These are phyloP conservation scores for Girardinichthys multiradiatus DNA, from an alignment of 2,113 vertebrate genomes.

Conservation along the genomic window DNA sequence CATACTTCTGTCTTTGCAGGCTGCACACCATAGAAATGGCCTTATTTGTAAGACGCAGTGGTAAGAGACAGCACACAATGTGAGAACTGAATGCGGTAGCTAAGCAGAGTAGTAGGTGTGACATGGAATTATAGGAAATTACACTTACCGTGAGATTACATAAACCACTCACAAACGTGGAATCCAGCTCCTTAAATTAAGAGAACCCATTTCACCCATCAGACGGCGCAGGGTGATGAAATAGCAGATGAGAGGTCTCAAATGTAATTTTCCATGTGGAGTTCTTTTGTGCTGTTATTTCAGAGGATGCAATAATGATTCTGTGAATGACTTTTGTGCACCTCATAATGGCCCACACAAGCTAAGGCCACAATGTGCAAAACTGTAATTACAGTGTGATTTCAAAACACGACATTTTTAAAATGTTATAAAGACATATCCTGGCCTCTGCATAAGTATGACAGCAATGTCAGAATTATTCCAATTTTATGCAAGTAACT, in stretches of 20 bases:
- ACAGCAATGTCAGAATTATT: constrained; percentile 73
- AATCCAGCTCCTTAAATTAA: constrained; percentile 85
- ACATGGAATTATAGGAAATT: constrained; percentile 82
- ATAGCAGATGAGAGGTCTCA: constrained; percentile 82
- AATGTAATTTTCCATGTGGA: constrained; percentile 84
- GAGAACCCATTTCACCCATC: constrained; percentile 83
- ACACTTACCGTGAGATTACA: constrained; percentile 82
- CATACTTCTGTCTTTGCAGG: constrained; percentile 82
- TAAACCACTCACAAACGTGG: constrained; percentile 81
- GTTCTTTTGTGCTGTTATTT: constrained; percentile 84
- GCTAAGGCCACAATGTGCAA: constrained; percentile 79
- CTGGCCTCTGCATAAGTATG: constrained; percentile 73
- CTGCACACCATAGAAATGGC: constrained; percentile 87
- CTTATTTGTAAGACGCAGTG: constrained; percentile 77
- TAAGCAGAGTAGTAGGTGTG: constrained; percentile 78
- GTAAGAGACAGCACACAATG: constrained; percentile 57
- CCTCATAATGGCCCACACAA: constrained; percentile 80
- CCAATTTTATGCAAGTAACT: constrained; percentile 54
- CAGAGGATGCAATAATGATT: constrained; percentile 83
- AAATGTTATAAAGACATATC: constrained; percentile 70
- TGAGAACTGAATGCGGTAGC: constrained; percentile 77
- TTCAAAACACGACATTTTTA: constrained; percentile 79
- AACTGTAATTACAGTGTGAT: constrained; percentile 82
- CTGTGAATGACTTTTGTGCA: constrained; percentile 82
- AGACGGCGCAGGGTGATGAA: constrained; percentile 82